Conservation (phyloP, 2,797 vertebrate genomes). For the Bradypodion ventrale region DNA sequence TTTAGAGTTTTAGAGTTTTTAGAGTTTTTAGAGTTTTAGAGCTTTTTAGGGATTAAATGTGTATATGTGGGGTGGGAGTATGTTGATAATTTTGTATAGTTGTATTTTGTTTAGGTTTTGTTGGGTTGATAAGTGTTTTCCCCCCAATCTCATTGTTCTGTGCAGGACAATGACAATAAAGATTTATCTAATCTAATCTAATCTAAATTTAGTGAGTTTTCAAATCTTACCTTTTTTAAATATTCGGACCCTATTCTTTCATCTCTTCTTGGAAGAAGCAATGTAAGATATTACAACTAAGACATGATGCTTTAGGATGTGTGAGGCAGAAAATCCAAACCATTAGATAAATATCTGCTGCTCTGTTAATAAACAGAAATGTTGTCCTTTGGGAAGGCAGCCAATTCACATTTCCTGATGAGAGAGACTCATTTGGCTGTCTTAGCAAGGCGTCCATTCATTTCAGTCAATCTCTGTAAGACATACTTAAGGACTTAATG, state of each 20-base stretch:
- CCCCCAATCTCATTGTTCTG: too few species aligned
- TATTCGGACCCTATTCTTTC: neutral
- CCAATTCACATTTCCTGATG: constrained; percentile 59
- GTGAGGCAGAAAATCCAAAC: constrained; percentile 39
- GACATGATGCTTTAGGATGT: constrained; percentile 21
- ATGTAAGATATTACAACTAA: constrained; percentile 27
- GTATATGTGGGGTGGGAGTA: too few species aligned
- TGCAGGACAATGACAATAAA: too few species aligned
- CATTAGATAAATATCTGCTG: constrained; percentile 47
- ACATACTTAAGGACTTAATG: constrained; percentile 67
- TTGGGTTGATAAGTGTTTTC: too few species aligned
- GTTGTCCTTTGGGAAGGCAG: constrained; percentile 57
- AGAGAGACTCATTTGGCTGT: constrained; percentile 57
- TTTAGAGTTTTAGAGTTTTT: too few species aligned
- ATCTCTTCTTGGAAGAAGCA: constrained; percentile 15
- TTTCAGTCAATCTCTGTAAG: constrained; percentile 71
- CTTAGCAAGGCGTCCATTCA: constrained; percentile 71
- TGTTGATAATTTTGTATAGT: too few species aligned
- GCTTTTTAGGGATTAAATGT: too few species aligned
- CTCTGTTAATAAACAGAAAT: constrained; percentile 54
- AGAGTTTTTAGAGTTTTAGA: too few species aligned
- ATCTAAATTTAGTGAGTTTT: neutral
- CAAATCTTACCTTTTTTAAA: neutral
- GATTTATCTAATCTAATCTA: too few species aligned
- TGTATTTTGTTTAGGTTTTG: too few species aligned